Conservation (phyloP, 1,140 invertebrate species). For the Augochlora pura region DNA sequence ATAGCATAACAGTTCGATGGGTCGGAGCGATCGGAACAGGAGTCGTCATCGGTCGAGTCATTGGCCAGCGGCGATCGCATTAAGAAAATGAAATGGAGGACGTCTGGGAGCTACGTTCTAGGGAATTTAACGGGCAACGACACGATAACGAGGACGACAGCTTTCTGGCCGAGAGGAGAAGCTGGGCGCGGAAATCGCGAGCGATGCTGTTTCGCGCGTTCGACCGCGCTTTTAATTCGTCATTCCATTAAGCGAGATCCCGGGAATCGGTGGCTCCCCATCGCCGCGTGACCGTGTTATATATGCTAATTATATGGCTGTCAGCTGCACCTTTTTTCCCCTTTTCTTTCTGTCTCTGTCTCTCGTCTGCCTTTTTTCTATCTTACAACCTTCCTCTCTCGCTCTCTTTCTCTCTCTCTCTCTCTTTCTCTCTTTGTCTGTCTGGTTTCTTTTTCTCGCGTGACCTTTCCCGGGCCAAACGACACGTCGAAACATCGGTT, state of each 20-base stretch:
- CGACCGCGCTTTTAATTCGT: slow-evolving; percentile 52
- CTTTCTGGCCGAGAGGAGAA: no score
- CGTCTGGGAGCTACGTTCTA: not conserved
- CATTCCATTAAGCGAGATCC: slow-evolving; percentile 29
- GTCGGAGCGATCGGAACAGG: not conserved
- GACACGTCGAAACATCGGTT: slow-evolving; percentile 43
- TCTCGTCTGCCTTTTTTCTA: slow-evolving; percentile 3
- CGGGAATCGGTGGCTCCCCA: slow-evolving; percentile 35
- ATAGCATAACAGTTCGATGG: not conserved
- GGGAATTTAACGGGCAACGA: slow-evolving; percentile 28
- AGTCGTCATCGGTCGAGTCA: not conserved
- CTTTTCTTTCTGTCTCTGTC: not conserved
- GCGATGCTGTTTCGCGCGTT: slow-evolving; percentile 8
- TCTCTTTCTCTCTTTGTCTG: not conserved
- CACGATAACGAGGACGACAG: slow-evolving; percentile 51
- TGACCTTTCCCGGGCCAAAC: slow-evolving; percentile 34
- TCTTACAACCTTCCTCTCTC: slow-evolving; percentile 20
- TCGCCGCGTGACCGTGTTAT: slow-evolving; percentile 41
- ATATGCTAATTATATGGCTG: slow-evolving; percentile 58
- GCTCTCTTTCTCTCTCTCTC: not conserved
- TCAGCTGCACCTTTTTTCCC: slow-evolving; percentile 9
- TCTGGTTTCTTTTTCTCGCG: not conserved
- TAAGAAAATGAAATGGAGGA: not conserved
- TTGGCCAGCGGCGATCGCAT: not conserved
- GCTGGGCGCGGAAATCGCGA: no score